phyloP scores from a whole-genome alignment of 64 coral and sea anemone species.

The Montipora efflorescens region DNA sequence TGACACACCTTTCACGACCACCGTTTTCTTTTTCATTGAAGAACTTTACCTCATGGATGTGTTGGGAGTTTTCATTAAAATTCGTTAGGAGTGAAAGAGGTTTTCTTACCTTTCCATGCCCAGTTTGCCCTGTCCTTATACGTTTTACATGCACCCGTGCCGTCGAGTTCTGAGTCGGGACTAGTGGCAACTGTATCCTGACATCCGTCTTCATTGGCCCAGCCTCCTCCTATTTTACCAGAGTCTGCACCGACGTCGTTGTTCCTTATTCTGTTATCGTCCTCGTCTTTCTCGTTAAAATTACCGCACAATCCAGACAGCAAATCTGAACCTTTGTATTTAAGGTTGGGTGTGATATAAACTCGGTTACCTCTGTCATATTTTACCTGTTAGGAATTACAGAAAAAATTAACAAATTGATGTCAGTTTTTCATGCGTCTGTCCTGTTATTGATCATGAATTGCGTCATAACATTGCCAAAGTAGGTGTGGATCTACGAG shows the following conservation, averaged over 20 bases:
- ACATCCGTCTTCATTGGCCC: neutral
- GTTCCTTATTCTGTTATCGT: slow-evolving; percentile 43
- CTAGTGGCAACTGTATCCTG: neutral
- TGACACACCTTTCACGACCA: too few species aligned
- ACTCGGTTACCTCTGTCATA: slow-evolving; percentile 89
- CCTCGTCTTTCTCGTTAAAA: slow-evolving; percentile 72
- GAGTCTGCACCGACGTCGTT: neutral
- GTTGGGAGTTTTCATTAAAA: too few species aligned
- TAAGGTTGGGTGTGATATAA: slow-evolving; percentile 74
- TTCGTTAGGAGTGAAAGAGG: too few species aligned
- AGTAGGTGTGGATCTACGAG: too few species aligned
- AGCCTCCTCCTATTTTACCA: neutral
- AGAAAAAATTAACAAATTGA: neutral
- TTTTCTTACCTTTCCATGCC: slow-evolving; percentile 86
- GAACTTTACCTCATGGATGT: too few species aligned
- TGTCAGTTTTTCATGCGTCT: too few species aligned
- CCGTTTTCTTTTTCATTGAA: too few species aligned
- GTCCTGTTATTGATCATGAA: too few species aligned
- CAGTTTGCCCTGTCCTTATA: slow-evolving; percentile 70
- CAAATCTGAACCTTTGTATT: neutral
- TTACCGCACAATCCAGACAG: slow-evolving; percentile 90
- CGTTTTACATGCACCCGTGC: neutral
- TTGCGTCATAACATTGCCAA: too few species aligned
- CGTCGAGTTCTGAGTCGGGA: slow-evolving; percentile 52
- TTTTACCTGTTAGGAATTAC: slow-evolving; percentile 44